A percentile compares a stretch with the other conserved stretches of the same genome.
phyloP scores from a whole-genome alignment of 2,113 vertebrate species.

The Ellobius talpinus region DNA sequence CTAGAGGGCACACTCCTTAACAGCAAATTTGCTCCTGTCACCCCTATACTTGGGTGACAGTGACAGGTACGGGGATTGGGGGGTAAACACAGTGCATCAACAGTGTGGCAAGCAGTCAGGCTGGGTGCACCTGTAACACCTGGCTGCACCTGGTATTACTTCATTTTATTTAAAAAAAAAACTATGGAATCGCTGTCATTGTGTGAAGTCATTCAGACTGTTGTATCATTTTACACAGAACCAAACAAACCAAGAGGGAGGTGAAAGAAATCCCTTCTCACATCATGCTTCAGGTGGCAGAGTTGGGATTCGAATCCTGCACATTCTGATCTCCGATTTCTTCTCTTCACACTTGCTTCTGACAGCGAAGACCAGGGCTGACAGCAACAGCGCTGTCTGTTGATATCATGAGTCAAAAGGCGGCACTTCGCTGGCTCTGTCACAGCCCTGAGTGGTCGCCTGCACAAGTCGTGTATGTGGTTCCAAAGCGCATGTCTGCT shows the following conservation, averaged over 20 bases:
- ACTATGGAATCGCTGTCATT: background rate
- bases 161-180: no score
- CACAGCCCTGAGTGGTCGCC: background rate
- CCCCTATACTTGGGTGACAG: background rate
- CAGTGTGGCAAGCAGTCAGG: background rate
- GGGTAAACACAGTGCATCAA: no score
- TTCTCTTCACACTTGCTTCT: background rate
- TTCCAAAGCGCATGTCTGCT: background rate
- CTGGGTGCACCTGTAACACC: background rate
- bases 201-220: background rate
- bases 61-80: background rate
- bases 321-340: background rate
- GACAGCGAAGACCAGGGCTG: accelerated
- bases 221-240: background rate
- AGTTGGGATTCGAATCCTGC: background rate
- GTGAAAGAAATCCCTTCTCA: background rate
- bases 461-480: background rate
- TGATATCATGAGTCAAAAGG: background rate
- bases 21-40: background rate
- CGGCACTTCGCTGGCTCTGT: background rate
- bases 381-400: background rate
- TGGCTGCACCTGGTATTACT: background rate
- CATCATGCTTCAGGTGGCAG: background rate
- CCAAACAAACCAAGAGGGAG: background rate
- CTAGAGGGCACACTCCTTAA: background rate